Conservation (phyloP, 1,140 invertebrate species). For the Pseudoatta argentina region DNA sequence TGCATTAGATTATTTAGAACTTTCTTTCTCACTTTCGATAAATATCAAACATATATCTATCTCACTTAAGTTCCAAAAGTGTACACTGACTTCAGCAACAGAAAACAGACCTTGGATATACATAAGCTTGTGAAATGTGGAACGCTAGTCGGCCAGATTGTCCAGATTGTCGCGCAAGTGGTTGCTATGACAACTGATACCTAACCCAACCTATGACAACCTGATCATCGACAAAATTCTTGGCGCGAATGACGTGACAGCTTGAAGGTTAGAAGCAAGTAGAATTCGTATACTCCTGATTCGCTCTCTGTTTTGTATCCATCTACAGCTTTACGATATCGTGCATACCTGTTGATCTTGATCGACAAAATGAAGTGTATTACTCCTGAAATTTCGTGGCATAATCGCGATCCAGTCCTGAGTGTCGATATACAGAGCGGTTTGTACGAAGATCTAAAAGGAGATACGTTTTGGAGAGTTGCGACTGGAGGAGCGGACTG, state of each 20-base stretch:
- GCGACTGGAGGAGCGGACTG: constrained; percentile 97
- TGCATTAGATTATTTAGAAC: too few species aligned
- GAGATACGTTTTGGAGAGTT: constrained; percentile 90
- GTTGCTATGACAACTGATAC: not conserved
- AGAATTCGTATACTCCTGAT: too few species aligned
- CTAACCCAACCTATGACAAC: not conserved
- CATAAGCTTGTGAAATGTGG: too few species aligned
- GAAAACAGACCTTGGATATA: too few species aligned
- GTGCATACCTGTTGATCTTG: constrained; percentile 73
- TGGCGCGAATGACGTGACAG: constrained; percentile 57
- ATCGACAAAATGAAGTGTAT: constrained; percentile 92
- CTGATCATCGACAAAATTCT: not conserved
- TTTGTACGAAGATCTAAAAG: constrained; percentile 77
- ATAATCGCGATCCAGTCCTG: constrained; percentile 97
- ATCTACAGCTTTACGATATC: constrained; percentile 10
- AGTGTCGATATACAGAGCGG: constrained; percentile 95
- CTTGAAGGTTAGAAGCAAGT: too few species aligned
- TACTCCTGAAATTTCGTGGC: constrained; percentile 99
- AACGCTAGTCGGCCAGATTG: too few species aligned
- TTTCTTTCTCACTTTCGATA: too few species aligned
- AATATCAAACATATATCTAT: too few species aligned
- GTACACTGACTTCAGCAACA: too few species aligned
- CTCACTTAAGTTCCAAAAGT: too few species aligned
- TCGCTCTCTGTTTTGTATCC: too few species aligned
- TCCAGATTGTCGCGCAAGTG: too few species aligned